Base-by-base conservation (phyloP, 2,888 invertebrate genomes). In the Abrostola tripartita region DNA sequence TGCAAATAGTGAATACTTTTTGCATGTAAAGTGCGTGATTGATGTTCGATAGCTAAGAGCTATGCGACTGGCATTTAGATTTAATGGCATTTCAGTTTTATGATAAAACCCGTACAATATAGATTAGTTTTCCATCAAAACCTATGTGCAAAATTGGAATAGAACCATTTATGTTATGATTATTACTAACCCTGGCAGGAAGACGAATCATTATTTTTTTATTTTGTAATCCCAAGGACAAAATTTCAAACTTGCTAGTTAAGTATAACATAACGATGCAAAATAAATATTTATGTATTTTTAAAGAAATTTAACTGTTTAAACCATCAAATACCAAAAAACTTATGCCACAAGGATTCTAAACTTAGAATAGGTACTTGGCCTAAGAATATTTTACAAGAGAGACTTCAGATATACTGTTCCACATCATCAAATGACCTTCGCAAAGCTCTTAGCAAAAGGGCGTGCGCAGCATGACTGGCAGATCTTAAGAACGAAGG, bases 391-490 rank as follows among this genome's bases (percentile, higher is more conserved):
- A 68, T 41, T 50, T 9, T 9, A 8, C 14, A 49, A 44, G 10
- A 56, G 12, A 14, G 49, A 40, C 44, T 12, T 24, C 35, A 54
- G 63, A 55, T n/a, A 50, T 55, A 44, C 44, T 61, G 60, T 59
- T 38, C 9, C 49, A 68, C 55, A 61, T 66, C 60, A 44, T 52
- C 42, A 6, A 47, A 50, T 49, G 59, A 68, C 65, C 73, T 76
- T 64, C 35, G 44, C 36, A 57, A 66, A 62, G 52, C 58, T 76
- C 59, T 50, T 37, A 62, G 58, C 35, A 51, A 68, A 74, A 65
- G 74, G 68, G 74, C 74, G 74, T 65, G 54, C 41, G 68, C 37
- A 68, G 64, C 24, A 56, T 78, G 78, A 78, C 79, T 65, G 44
- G 74, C 74, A 65, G 9, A 53, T 67, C 42, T 12, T 9, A 41